Conservation (phyloP, 2,797 vertebrate species). For the Carcharodon carcharias region DNA sequence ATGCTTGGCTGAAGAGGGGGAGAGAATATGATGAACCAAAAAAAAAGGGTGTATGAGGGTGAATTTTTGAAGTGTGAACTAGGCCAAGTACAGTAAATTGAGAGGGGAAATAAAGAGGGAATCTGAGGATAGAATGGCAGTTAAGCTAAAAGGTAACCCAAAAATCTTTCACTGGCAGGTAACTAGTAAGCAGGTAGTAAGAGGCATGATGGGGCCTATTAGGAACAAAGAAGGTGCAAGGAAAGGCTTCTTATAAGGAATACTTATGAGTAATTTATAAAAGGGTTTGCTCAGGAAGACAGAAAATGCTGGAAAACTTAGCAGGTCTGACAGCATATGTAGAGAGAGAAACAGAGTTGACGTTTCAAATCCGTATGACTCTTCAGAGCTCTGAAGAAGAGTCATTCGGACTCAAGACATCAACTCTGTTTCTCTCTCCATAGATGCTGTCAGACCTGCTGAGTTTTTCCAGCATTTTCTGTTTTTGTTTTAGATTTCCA, state of each 20-base stretch:
- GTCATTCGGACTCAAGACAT: no score
- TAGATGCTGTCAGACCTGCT: no score
- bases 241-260: background rate
- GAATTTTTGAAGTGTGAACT: background rate
- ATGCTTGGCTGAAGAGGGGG: background rate
- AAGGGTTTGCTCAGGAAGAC: no score
- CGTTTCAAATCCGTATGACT: no score
- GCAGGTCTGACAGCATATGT: no score
- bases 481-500: no score
- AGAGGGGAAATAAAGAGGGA: background rate
- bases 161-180: background rate
- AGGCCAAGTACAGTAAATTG: background rate
- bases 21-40: background rate
- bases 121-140: background rate
- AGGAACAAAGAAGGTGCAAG: background rate
- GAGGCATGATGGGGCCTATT: background rate
- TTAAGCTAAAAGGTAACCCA: background rate
- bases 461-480: no score
- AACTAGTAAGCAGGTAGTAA: background rate
- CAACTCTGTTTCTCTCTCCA: no score
- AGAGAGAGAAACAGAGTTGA: no score
- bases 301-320: no score
- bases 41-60: background rate
- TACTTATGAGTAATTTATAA: no score
- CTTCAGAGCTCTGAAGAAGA: no score